These are phyloP conservation scores for Aspidiotus rigidus DNA, from an alignment of 2,888 invertebrate genomes.

Conservation along the genomic window DNA sequence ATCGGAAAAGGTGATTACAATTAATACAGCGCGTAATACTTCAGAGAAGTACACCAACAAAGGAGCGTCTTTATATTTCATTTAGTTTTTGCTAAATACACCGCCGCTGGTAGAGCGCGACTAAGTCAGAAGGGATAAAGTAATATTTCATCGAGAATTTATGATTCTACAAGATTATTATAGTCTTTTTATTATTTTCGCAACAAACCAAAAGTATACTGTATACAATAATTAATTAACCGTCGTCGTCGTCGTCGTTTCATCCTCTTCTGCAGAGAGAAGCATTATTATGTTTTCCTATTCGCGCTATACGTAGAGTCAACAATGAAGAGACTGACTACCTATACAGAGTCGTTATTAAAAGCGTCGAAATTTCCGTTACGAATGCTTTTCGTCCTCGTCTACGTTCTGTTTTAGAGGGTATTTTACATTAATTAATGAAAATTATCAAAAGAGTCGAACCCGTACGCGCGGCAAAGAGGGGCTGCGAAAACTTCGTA, in stretches of 20 bases:
- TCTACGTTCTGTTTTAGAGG: neutral
- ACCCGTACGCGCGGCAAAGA: too few species aligned
- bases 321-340: too few species aligned
- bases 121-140: neutral
- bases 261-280: neutral
- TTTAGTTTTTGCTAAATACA: too few species aligned
- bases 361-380: neutral
- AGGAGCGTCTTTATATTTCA: too few species aligned
- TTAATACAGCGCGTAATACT: too few species aligned
- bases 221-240: neutral
- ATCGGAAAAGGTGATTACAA: too few species aligned
- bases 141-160: conserved; percentile 2
- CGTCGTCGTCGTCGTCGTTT: neutral
- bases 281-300: too few species aligned
- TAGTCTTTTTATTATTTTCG: neutral
- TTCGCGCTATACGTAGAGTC: too few species aligned
- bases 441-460: neutral
- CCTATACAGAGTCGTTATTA: too few species aligned
- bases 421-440: neutral
- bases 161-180: conserved; percentile 2
- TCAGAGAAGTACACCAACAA: too few species aligned
- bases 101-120: too few species aligned
- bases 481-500: too few species aligned
- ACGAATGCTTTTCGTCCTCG: neutral
- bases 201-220: neutral